These are phyloP conservation scores for Stratiolaelaps scimitus DNA, from an alignment of 1,140 invertebrate species.

Conservation along the genomic window DNA sequence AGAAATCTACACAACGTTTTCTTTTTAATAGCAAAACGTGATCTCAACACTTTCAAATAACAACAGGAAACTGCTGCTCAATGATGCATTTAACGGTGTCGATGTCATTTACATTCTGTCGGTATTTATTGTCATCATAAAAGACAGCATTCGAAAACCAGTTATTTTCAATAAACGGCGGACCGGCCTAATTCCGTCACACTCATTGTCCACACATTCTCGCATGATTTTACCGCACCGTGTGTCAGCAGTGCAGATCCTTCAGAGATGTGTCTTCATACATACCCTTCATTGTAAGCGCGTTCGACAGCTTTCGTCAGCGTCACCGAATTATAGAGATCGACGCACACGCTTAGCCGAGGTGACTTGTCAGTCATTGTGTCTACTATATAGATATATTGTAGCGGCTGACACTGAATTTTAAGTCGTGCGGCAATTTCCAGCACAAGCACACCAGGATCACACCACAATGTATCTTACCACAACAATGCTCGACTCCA, in stretches of 20 bases:
- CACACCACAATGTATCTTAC: too few species aligned
- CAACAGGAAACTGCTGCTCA: too few species aligned
- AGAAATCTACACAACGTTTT: too few species aligned
- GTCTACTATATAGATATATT: neutral
- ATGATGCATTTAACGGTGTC: too few species aligned
- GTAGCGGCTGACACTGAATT: too few species aligned
- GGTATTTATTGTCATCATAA: too few species aligned
- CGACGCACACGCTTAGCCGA: slow-evolving; percentile 2
- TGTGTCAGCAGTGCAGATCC: neutral
- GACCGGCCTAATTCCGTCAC: neutral
- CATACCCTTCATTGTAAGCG: slow-evolving; percentile 5
- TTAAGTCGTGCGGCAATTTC: too few species aligned
- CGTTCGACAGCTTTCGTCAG: neutral
- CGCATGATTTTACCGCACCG: neutral
- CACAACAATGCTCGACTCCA: too few species aligned
- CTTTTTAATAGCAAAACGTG: too few species aligned
- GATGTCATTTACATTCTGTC: too few species aligned
- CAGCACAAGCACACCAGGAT: too few species aligned
- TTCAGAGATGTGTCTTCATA: neutral
- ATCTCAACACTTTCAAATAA: too few species aligned
- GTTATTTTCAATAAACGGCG: neutral
- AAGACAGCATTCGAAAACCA: neutral
- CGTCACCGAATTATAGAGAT: neutral
- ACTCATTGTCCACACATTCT: neutral
- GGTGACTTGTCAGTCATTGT: slow-evolving; percentile 13